These are phyloP conservation scores for Aethes cnicana DNA, from an alignment of 2,888 invertebrate species.

Conservation along the genomic window DNA sequence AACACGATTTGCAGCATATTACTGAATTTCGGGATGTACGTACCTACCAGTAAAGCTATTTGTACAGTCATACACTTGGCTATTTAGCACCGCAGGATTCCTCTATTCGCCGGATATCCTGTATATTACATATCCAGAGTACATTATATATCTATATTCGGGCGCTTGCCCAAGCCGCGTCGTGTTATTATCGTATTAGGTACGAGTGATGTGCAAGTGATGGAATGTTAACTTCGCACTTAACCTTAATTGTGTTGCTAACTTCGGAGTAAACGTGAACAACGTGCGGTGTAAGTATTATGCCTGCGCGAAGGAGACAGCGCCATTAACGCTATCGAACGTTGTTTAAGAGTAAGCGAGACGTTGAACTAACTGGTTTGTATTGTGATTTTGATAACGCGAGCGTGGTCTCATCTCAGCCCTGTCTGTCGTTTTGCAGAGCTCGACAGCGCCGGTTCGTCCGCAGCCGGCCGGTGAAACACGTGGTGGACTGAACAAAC, in stretches of 20 bases:
- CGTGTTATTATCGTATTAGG: not conserved
- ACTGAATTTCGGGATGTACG: too few relatives aligned
- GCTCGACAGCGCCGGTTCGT: constrained; percentile 65
- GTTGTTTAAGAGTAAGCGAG: constrained; percentile 7
- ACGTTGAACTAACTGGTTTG: constrained; percentile 13
- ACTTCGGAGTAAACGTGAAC: constrained; percentile 33
- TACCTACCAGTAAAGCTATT: too few relatives aligned
- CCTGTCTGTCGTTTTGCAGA: constrained; percentile 69
- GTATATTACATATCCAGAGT: too few relatives aligned
- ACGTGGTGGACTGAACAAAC: constrained; percentile 68
- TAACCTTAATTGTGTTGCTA: constrained; percentile 30
- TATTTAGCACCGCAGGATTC: too few relatives aligned
- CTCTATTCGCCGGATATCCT: too few relatives aligned
- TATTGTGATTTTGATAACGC: constrained; percentile 21
- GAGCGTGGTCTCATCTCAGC: constrained; percentile 8
- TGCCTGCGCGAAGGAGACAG: constrained; percentile 10
- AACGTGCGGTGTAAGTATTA: constrained; percentile 10
- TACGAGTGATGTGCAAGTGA: not conserved
- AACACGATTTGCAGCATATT: too few relatives aligned
- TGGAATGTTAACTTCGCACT: constrained; percentile 26
- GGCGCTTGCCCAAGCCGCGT: too few relatives aligned
- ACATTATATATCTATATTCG: too few relatives aligned
- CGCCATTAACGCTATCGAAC: not conserved
- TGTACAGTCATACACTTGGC: too few relatives aligned
- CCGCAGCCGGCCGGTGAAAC: constrained; percentile 49